These are phyloP conservation scores for Colostygia pectinataria DNA, from an alignment of 2,888 invertebrate genomes.

Conservation along the genomic window DNA sequence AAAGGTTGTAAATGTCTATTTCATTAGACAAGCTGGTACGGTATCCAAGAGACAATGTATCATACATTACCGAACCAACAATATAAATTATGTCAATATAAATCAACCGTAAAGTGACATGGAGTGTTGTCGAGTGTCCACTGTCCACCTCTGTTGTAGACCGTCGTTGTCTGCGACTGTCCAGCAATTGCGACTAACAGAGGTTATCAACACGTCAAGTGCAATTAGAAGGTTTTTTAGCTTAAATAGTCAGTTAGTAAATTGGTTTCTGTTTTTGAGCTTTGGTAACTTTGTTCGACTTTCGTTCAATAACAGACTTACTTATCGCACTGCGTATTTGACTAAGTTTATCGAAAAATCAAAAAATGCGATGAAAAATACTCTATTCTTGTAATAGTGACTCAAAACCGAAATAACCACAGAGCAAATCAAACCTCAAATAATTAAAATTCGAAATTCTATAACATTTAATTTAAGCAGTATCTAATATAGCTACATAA, in stretches of 20 bases:
- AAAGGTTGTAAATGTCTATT: slow-evolving; percentile 2
- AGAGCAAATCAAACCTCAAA: too few relatives aligned
- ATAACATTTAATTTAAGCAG: too few relatives aligned
- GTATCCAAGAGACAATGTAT: slow-evolving; percentile 9
- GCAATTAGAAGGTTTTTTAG: slow-evolving; percentile 29
- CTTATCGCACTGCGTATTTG: too few relatives aligned
- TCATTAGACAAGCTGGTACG: slow-evolving; percentile 4
- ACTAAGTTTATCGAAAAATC: too few relatives aligned
- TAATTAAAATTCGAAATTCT: too few relatives aligned
- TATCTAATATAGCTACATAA: too few relatives aligned
- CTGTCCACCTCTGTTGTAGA: slow-evolving; percentile 4
- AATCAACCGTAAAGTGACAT: slow-evolving; percentile 21
- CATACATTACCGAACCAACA: slow-evolving; percentile 19
- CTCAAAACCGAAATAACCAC: too few relatives aligned
- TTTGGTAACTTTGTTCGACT: neutral
- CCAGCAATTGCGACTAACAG: slow-evolving; percentile 11
- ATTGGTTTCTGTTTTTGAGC: slow-evolving; percentile 14
- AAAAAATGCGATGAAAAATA: too few relatives aligned
- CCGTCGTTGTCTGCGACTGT: slow-evolving; percentile 12
- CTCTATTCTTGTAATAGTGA: too few relatives aligned
- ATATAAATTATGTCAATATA: slow-evolving; percentile 23
- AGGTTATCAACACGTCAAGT: slow-evolving; percentile 34
- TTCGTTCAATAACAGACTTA: neutral
- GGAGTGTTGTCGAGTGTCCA: slow-evolving; percentile 14
- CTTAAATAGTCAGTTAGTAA: slow-evolving; percentile 31